Base-by-base conservation (phyloP, 2,113 vertebrate genomes). In the Megaleporinus macrocephalus region DNA sequence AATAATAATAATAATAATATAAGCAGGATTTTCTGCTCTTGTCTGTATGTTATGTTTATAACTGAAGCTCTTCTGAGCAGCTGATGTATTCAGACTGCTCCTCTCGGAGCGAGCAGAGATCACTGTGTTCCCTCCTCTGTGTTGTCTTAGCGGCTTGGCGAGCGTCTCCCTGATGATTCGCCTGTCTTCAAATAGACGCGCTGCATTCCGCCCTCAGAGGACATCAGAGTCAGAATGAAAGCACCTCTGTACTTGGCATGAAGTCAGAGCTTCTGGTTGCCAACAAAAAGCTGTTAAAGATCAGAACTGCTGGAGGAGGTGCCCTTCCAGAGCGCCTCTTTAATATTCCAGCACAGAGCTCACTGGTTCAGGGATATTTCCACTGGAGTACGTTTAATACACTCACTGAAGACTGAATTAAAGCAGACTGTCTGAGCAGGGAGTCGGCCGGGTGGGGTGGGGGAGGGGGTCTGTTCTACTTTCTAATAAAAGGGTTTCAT, bases 231-330 rank as follows among this genome's bases (percentile, higher is more conserved):
- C 74, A 74, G 62, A 29, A 79, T 47, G 53, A 85, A 53, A 79
- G 68, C 61, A 66, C 26, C 59, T 71, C 63, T 72, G 41, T 81
- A 51, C 73, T 72, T 85, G 81, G 78, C 78, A 75, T 62, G 59
- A 51, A 75, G 74, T 85, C 41, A 65, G 59, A 49, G n/a, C 57
- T 65, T 41, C 20, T 44, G 27, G 71, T 49, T 73, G 68, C 80
- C 84, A 61, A 59, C 49, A 14, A 29, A 82, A 83, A 69, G 62
- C 81, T 78, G 83, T 85, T 85, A 85, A 87, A 85, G 41, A 78
- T 66, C 73, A 79, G 22, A 74, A 59, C 30, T 65, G 68, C 80
- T 71, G 55, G 71, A 79, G 44, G 53, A 79, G 61, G 80, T 72
- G 81, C 78, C 76, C 81, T 73, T 62, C 63, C 69, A 70, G 65